Conservation (phyloP, 2,113 vertebrate species). For the Uria lomvia region DNA sequence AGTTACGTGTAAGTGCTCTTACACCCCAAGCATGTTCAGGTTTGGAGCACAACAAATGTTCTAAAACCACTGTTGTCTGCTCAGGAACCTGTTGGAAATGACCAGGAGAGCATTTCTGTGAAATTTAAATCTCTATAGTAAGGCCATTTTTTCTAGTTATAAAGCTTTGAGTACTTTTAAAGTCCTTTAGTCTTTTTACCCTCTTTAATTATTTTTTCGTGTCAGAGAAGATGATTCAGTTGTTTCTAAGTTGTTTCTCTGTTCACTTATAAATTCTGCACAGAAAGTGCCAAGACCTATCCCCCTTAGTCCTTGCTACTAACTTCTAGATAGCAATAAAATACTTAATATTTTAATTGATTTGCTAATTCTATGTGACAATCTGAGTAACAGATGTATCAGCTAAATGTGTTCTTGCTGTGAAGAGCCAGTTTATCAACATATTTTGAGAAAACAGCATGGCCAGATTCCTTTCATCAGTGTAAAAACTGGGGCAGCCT, state of each 20-base stretch:
- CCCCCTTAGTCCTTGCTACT: background rate
- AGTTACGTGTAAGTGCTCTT: background rate
- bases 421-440: constrained; percentile 25
- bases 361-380: constrained; percentile 22
- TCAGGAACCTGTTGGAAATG: background rate
- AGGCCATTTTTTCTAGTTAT: background rate
- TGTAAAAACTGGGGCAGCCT: background rate
- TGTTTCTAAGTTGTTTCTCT: background rate
- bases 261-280: background rate
- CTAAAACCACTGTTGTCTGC: background rate
- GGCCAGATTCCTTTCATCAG: background rate
- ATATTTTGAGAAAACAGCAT: constrained; percentile 26
- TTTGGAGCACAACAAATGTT: background rate
- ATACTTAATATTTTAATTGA: constrained; percentile 26
- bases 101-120: background rate
- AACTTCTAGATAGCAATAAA: background rate
- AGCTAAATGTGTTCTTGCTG: constrained; percentile 20
- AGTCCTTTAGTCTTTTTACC: background rate
- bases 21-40: background rate
- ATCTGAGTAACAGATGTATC: constrained; percentile 14
- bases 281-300: background rate
- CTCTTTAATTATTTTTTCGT: background rate
- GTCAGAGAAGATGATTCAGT: background rate
- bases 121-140: background rate
- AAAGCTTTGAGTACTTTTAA: background rate